Evolutionary conservation across 1,140 invertebrate species (phyloP), one percentile per base, ranked within the genome.

Genomic region (Drosophila nasuta): DNA sequence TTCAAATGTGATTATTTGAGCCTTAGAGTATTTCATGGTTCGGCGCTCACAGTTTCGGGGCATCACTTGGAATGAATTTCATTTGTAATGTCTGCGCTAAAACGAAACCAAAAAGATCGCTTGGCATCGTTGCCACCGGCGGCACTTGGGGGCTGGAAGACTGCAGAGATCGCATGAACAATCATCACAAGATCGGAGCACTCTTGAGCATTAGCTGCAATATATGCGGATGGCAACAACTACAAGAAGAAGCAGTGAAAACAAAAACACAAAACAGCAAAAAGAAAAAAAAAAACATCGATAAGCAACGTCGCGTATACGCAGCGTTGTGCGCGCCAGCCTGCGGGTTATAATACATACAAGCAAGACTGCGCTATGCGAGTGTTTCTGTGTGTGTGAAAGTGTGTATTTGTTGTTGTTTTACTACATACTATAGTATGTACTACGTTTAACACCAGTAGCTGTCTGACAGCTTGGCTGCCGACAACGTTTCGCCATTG

Each of bases 371-470:
- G 7, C 30, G 20, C 20, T 25, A 13, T 49, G 20, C 25, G n/a
- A 17, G 52, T 59, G 10, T 66, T 48, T 54, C n/a, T 48, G 25
- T 45, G 43, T 59, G 30, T 57, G 57, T 58, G 41, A 62, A 17
- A 15, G 15, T 25, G 38, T 75, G 72, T 75, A 58, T 51, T 52
- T 68, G 57, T 70, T 69, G 66, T 48, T 70, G 51, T 43, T 58
- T 51, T 72, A 75, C 73, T 71, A 69, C 41, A 56, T 63, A 74
- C 45, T 59, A 35, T 63, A 52, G 41, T 83, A 41, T 63, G 46
- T 81, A 80, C 79, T 79, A 88, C 83, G 82, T 75, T 88, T 80
- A 88, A 88, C 85, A 88, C 83, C 83, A 88, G 83, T 88, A 88
- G 83, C 83, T 88, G 83, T 81, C 83, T 88, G 83, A 88, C 83